These are phyloP conservation scores for Chaenocephalus aceratus DNA, from an alignment of 2,113 vertebrate genomes.

Conservation along the genomic window DNA sequence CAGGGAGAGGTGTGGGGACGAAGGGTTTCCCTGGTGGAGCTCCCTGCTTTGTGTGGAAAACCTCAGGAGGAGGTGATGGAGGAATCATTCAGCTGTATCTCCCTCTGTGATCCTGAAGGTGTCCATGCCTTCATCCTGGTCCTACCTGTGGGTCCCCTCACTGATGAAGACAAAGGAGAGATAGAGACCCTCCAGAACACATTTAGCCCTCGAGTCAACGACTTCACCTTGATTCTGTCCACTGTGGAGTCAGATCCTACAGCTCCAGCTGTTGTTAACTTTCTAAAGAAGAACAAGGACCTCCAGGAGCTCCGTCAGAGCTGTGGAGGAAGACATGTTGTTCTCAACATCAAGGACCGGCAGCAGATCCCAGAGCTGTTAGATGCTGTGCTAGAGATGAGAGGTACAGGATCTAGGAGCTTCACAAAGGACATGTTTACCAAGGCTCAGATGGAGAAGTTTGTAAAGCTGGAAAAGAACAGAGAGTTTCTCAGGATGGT, in stretches of 20 bases:
- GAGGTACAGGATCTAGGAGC: neutral
- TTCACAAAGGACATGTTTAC: neutral
- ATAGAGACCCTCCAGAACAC: slow-evolving; percentile 34
- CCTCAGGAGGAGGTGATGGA: slow-evolving; percentile 17
- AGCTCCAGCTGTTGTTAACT: slow-evolving; percentile 1
- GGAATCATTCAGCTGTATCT: slow-evolving; percentile 15
- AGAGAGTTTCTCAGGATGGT: too few species aligned
- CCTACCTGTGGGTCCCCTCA: slow-evolving; percentile 31
- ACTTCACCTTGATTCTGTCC: slow-evolving; percentile 53
- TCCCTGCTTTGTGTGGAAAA: slow-evolving; percentile 29
- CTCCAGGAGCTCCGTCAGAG: slow-evolving; percentile 28
- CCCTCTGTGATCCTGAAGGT: slow-evolving; percentile 21
- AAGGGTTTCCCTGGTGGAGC: too few species aligned
- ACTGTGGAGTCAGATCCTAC: slow-evolving; percentile 10
- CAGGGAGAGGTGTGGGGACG: too few species aligned
- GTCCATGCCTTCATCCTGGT: slow-evolving; percentile 34
- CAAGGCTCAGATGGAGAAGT: neutral
- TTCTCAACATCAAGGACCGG: slow-evolving; percentile 18
- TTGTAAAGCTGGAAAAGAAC: neutral
- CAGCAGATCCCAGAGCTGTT: slow-evolving; percentile 11
- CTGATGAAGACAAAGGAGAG: slow-evolving; percentile 42
- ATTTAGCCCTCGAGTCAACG: slow-evolving; percentile 17
- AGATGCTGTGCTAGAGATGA: neutral
- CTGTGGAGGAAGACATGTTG: slow-evolving; percentile 6
- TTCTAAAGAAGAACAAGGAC: neutral